A percentile compares a stretch with the other conserved stretches of the same genome.
These are phyloP conservation scores for Oeneis ivallda DNA, from an alignment of 2,888 invertebrate genomes.

Conservation along the genomic window DNA sequence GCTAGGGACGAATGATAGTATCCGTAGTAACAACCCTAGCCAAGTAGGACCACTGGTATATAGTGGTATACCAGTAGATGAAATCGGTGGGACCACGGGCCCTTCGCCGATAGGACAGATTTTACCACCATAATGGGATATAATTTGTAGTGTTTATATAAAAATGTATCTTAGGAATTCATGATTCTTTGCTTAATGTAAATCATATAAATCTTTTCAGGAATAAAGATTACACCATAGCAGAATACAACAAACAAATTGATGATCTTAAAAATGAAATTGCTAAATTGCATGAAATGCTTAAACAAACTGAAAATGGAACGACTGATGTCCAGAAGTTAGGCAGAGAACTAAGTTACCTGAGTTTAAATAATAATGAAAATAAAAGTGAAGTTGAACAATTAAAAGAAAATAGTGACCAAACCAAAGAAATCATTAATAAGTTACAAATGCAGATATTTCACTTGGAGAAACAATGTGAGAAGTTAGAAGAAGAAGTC, in stretches of 20 bases:
- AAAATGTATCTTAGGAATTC: no score
- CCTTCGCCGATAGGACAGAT: no score
- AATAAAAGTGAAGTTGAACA: slow-evolving; percentile 22
- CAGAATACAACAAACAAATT: slow-evolving; percentile 70
- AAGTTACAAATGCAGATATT: slow-evolving; percentile 55
- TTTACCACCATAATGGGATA: no score
- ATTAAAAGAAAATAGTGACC: slow-evolving; percentile 30
- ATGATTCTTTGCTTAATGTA: no score
- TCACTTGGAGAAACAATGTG: slow-evolving; percentile 62
- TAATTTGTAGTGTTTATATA: no score
- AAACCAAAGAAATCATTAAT: slow-evolving; percentile 44
- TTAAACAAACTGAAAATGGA: slow-evolving; percentile 44
- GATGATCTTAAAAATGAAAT: slow-evolving; percentile 70
- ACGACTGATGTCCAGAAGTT: slow-evolving; percentile 48
- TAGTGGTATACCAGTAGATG: no score
- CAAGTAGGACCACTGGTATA: no score
- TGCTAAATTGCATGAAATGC: slow-evolving; percentile 47
- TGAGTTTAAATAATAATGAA: slow-evolving; percentile 42
- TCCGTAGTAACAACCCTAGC: no score
- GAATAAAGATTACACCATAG: slow-evolving; percentile 71
- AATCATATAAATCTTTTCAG: slow-evolving; percentile 47
- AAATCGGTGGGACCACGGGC: no score
- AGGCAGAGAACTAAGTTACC: slow-evolving; percentile 48
- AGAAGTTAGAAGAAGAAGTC: slow-evolving; percentile 66
- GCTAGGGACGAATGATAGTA: no score